These are phyloP conservation scores for Melieria picta DNA, from an alignment of 2,888 invertebrate species.

Conservation along the genomic window DNA sequence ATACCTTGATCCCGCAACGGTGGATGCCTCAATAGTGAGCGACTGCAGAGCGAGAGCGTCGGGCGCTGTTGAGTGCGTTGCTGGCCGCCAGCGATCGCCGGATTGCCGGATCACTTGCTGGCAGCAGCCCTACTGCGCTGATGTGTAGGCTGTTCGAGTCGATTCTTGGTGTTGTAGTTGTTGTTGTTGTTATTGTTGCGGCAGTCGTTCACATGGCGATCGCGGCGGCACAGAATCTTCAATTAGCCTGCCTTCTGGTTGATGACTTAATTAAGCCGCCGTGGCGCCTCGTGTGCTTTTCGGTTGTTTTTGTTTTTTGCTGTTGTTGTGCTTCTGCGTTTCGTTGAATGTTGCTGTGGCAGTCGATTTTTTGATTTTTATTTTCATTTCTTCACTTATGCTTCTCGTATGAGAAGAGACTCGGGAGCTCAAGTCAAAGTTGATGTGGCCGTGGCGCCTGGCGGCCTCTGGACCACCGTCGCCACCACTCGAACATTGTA, in stretches of 20 bases:
- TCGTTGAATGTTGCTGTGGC: conserved; percentile 22
- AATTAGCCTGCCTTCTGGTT: conserved; percentile 67
- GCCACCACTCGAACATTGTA: no score
- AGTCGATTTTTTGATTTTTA: conserved; percentile 7
- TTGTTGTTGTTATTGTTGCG: conserved; percentile 5
- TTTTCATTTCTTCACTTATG: not conserved
- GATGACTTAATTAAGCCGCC: conserved; percentile 67
- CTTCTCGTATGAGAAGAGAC: no score
- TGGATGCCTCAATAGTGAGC: no score
- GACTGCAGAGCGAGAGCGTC: not conserved
- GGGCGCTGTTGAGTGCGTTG: not conserved
- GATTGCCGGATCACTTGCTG: not conserved
- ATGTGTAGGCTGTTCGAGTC: not conserved
- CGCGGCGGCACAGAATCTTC: conserved; percentile 64
- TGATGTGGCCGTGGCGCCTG: no score
- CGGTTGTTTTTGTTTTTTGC: conserved; percentile 34
- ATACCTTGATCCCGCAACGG: not conserved
- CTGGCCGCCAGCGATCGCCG: not conserved
- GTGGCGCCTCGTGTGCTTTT: conserved; percentile 60
- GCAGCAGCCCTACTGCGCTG: not conserved
- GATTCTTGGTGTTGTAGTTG: not conserved
- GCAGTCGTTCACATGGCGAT: conserved; percentile 34
- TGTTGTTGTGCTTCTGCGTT: conserved; percentile 24
- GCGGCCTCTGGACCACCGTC: no score
- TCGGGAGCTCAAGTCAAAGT: no score